phyloP scores from a whole-genome alignment of 2,888 invertebrate species.

The Orthosia incerta region DNA sequence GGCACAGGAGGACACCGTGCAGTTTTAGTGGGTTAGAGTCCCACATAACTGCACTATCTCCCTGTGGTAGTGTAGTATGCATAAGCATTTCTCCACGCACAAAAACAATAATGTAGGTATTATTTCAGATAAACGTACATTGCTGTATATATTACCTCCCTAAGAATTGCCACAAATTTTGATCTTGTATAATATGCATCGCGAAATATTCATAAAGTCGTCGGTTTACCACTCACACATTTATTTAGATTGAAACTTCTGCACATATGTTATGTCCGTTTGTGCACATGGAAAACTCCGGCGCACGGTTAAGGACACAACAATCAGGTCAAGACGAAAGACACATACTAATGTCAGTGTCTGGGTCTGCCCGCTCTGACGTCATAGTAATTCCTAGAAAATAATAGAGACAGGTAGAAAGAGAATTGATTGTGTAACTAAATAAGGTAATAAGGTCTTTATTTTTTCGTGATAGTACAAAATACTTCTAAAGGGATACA shows the following conservation, averaged over 20 bases:
- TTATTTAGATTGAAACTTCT: conserved; percentile 39
- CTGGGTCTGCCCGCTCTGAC: conserved; percentile 45
- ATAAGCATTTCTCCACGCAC: too few species aligned
- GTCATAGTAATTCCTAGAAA: conserved; percentile 47
- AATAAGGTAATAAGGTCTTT: too few species aligned
- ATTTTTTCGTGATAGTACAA: neutral
- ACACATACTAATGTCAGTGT: conserved; percentile 71
- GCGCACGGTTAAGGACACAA: conserved; percentile 73
- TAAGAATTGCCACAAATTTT: neutral
- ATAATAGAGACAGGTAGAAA: conserved; percentile 19
- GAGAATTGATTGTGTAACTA: neutral
- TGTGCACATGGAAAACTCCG: conserved; percentile 58
- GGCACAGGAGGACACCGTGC: too few species aligned
- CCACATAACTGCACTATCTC: too few species aligned
- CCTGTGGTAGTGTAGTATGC: too few species aligned
- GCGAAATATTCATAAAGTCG: neutral
- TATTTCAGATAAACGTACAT: neutral
- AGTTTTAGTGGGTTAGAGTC: too few species aligned
- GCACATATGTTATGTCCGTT: conserved; percentile 1
- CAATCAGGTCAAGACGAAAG: conserved; percentile 77
- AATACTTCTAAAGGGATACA: too few species aligned
- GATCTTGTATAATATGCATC: neutral
- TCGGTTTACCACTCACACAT: neutral
- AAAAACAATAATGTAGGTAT: too few species aligned
- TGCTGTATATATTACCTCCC: neutral